Base-by-base conservation (phyloP, 2,888 invertebrate genomes). In the Cheilosia vulpina region DNA sequence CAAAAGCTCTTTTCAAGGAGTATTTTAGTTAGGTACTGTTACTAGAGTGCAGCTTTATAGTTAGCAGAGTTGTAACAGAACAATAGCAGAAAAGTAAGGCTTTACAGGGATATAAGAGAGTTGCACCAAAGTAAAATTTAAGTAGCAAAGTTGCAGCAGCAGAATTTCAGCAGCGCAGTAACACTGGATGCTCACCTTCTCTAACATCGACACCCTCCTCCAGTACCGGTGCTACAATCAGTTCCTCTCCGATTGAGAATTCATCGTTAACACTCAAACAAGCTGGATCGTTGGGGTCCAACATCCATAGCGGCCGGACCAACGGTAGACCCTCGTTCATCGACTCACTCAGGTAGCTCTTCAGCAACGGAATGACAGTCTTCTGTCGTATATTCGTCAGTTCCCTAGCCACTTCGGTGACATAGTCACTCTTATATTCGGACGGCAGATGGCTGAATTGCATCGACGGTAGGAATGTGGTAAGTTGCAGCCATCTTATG, bases 401-500 rank as follows among this genome's bases (percentile, higher is more conserved):
- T 89, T 94, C 94, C 90, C 95, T 96, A 0, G 96, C 96, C 91
- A 96, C 94, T 76, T 96, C 96, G 13, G 96, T 93, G 0, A 97
- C 95, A 57, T 94, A 93, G 53, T 96, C 95, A 89, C 96, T 96
- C 34, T 96, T 96, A 89, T 97, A 98, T 90, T 96, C 96, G 90
- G 96, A 97, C 0, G 99, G 98, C 52, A 97, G 93, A 89, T 97
- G 96, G 0, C 97, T 97, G 89, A 98, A 98, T 90, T 98, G 96
- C 92, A 99, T 96, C 0, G 97, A 96, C 0, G 98, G 98, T 88
- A 99, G 92, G 91, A 98, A 98, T 0, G 97, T 96, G 2, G 97
- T 96, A 89, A 98, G 93, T 90, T 98, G 97, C 69, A 98, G 91
- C 98, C 98, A 99, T 79, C 98, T 94, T 87, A 97, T 95, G 89